Evolutionary conservation across 2,888 invertebrate genomes (phyloP).

Genomic region (Hymenopus coronatus): DNA sequence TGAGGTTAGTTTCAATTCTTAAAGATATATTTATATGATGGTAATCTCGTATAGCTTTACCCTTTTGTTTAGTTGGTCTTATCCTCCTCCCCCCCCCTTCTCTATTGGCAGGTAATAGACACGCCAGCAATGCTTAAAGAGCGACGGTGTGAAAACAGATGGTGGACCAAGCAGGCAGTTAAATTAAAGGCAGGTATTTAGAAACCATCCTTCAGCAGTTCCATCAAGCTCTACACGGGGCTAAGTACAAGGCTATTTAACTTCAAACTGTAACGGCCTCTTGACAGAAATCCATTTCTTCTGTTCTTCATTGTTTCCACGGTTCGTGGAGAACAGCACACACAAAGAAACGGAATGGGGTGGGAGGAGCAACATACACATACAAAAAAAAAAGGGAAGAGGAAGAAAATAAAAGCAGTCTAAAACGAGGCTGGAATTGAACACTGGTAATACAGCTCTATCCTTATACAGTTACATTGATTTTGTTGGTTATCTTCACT

Average conservation of each 20-base stretch:
- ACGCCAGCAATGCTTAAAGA: too few species aligned
- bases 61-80: too few species aligned
- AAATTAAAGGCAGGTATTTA: neutral
- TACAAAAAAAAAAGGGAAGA: neutral
- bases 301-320: neutral
- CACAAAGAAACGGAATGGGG: neutral
- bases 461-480: neutral
- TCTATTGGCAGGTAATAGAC: too few species aligned
- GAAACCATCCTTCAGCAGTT: neutral
- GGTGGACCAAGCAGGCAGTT: neutral
- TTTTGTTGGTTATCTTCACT: neutral
- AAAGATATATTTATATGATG: too few species aligned
- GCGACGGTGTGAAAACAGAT: too few species aligned
- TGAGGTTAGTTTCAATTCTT: too few species aligned
- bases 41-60: too few species aligned
- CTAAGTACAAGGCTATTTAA: neutral
- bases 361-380: neutral
- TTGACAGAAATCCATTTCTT: neutral
- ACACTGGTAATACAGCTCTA: neutral
- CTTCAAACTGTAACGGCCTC: neutral
- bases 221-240: neutral
- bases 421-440: conserved; percentile 1
- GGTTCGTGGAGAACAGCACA: too few species aligned
- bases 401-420: neutral
- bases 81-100: too few species aligned